A percentile compares a stretch with the other conserved stretches of the same genome.
Conservation (phyloP, 2,888 invertebrate species). For the Ophioninae sp. region DNA sequence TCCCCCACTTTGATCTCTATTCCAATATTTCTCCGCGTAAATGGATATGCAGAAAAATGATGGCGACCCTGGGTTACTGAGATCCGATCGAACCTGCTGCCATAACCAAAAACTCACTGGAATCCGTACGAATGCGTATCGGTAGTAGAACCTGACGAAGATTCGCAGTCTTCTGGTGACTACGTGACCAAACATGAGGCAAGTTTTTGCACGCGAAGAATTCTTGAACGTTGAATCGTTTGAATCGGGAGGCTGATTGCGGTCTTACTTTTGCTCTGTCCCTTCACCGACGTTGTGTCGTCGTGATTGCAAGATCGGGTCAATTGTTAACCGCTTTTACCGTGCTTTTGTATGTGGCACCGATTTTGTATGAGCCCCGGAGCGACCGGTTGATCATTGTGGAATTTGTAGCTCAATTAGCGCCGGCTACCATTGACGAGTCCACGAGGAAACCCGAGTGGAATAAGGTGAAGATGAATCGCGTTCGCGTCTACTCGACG, state of each 20-base stretch:
- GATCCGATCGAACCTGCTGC: not conserved
- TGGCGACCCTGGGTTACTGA: not conserved
- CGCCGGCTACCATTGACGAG: slow-evolving; percentile 43
- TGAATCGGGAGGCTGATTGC: slow-evolving; percentile 77
- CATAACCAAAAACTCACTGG: slow-evolving; percentile 55
- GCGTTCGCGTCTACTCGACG: not conserved
- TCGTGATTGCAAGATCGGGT: slow-evolving; percentile 64
- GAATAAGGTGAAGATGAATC: not conserved
- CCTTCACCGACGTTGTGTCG: slow-evolving; percentile 37
- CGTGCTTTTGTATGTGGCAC: slow-evolving; percentile 53
- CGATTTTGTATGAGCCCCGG: slow-evolving; percentile 78
- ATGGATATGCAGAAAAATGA: not conserved
- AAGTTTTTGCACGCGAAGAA: slow-evolving; percentile 77
- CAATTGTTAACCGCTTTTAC: slow-evolving; percentile 74
- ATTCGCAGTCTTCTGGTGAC: slow-evolving; percentile 54
- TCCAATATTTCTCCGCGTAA: not conserved
- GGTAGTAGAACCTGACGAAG: slow-evolving; percentile 44
- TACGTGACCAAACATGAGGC: slow-evolving; percentile 77
- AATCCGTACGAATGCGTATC: slow-evolving; percentile 61
- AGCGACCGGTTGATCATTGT: slow-evolving; percentile 78
- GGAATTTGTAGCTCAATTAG: slow-evolving; percentile 81
- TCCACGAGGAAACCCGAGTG: slow-evolving; percentile 6
- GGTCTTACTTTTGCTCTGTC: slow-evolving; percentile 59
- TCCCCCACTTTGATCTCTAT: not conserved
- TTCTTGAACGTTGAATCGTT: slow-evolving; percentile 79